Base-by-base conservation (phyloP, 2,888 invertebrate species). In the Oscheius sp. region DNA sequence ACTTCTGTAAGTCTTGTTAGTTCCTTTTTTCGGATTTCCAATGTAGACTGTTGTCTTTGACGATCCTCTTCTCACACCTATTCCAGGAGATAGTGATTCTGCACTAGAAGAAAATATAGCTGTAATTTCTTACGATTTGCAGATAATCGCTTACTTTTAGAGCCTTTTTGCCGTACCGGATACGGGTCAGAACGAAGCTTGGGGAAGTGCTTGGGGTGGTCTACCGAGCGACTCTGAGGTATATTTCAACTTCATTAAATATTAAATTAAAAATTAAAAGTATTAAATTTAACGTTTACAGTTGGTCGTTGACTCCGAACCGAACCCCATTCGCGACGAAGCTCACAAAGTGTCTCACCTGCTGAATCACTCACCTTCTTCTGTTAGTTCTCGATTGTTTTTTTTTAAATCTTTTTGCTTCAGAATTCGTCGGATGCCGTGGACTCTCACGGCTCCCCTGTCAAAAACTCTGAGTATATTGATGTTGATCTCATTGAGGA, bases 261-360 rank as follows among this genome's bases (percentile, higher is more conserved):
- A 21, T 21, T 21, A 21, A 21, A n/a, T 35, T 9, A 62, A 47
- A 42, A 37, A 42, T 63, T 48, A n/a, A 29, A 47, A 47, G 33
- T 58, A 2, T 3, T 53, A 37, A 29, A 47, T 50, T 5, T 42
- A 35, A 65, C 11, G 13, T 53, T 70, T 70, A 58, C 60, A 84
- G 78, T 72, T 75, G 1, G 70, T 86, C 7, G 85, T 86, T 1
- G 84, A 86, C 53, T 74, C 85, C 3, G 86, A 86, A 66, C 86
- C 86, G 33, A 86, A 86, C 79, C 86, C 86, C 1, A 83, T 85
- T 32, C 78, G 86, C 21, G 86, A 86, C 68, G 79, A 79, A 21
- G 82, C 76, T 55, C 80, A 76, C 47, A 81, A 79, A n/a, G 58
- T 79, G 10, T 48, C 55, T 10, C 63, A 81, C 10, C 71, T 85